Conservation (phyloP, 2,797 vertebrate species). For the Macropus fuliginosus region DNA sequence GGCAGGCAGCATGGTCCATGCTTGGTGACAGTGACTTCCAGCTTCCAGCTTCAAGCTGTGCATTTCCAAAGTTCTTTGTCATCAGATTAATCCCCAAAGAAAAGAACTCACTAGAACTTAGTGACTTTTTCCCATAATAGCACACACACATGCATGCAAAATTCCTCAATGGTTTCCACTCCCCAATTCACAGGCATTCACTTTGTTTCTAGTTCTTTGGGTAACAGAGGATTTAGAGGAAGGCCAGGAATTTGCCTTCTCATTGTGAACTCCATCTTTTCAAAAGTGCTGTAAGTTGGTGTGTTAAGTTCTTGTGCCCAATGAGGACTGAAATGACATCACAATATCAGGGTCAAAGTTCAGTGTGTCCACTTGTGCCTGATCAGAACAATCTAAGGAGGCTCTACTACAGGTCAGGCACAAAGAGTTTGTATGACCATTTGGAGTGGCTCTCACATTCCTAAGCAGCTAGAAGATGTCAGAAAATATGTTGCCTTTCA, state of each 20-base stretch:
- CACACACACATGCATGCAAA: too few relatives aligned
- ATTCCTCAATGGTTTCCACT: neutral
- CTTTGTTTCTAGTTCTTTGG: neutral
- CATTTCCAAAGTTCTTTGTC: neutral
- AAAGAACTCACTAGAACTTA: neutral
- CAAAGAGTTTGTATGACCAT: neutral
- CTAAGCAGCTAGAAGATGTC: neutral
- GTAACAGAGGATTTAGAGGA: neutral
- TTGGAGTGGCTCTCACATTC: neutral
- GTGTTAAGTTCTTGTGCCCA: too few relatives aligned
- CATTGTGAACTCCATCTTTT: neutral
- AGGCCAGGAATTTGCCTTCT: neutral
- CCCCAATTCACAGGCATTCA: too few relatives aligned
- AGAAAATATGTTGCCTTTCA: neutral
- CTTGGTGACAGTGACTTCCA: neutral
- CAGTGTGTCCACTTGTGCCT: neutral
- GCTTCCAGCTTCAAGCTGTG: neutral
- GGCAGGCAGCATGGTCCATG: neutral
- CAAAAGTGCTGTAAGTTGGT: neutral
- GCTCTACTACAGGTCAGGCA: neutral
- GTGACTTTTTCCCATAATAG: neutral
- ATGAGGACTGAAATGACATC: neutral
- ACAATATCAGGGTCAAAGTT: neutral
- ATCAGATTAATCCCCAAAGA: neutral
- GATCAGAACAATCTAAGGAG: neutral